Base-by-base conservation (phyloP, 2,888 invertebrate genomes). In the Silvanus unidentatus region DNA sequence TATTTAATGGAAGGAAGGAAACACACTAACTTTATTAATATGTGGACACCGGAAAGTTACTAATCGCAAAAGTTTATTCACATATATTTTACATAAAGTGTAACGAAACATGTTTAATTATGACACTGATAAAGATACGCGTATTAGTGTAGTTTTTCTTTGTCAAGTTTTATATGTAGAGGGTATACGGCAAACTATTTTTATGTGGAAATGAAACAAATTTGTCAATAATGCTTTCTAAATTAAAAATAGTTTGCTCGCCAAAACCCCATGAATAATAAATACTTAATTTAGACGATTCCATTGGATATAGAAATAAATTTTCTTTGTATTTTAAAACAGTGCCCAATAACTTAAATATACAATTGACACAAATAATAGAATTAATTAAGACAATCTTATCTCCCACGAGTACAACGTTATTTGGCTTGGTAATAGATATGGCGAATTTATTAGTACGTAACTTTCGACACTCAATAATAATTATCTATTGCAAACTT, bases 261-360 rank as follows among this genome's bases (percentile, higher is more conserved):
- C 27, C 27, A 27, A 5, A 9, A n/a, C 43, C 43, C 36, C 16
- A 36, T 11, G 13, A 16, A 12, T 37, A 43, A 14, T 43, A 38
- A 22, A 43, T 43, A 29, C 27, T 13, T 37, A 43, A 38, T n/a
- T 43, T 14, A 11, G 43, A 43, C 15, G 43, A 43, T 11, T 27
- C 13, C 12, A 43, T 43, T 9, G 43, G 43, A 27, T 22, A 12
- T 12, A 16, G 22, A 12, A 27, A 43, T 13, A 38, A 38, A 38
- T 43, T 37, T n/a, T 43, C 11, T 13, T 38, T 14, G 14, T 43
- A 22, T 36, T 28, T 27, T 22, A 43, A 43, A 22, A 35, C 13
- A 22, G 28, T 37, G 15, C 43, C 43, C 14, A 13, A 14, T 22
- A 34, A 43, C 14, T 37, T 11, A 27, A 38, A 43, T 5, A 22